These are phyloP conservation scores for Drosophila neotestacea DNA, from an alignment of 2,888 invertebrate genomes.

Conservation along the genomic window DNA sequence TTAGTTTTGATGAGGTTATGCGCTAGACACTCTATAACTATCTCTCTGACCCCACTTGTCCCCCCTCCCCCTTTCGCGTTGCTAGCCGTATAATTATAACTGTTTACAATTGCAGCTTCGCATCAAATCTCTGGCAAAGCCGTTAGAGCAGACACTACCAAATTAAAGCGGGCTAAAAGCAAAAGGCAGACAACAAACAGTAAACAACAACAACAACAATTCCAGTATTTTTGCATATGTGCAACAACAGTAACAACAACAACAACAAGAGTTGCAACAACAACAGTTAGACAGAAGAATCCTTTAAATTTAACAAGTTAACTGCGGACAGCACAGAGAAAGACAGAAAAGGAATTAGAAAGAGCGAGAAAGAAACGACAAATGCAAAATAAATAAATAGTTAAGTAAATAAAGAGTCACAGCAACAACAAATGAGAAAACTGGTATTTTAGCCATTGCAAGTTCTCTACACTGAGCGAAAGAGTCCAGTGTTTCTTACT, in stretches of 20 bases:
- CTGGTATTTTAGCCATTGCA: constrained; percentile 20
- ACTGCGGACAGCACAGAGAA: constrained; percentile 18
- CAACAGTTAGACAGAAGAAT: constrained; percentile 35
- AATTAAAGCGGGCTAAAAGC: constrained; percentile 46
- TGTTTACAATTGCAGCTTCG: constrained; percentile 57
- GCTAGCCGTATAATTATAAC: constrained; percentile 55
- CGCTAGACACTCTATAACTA: constrained; percentile 27
- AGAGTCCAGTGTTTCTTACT: no score
- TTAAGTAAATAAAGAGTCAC: constrained; percentile 53
- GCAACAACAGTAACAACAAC: constrained; percentile 5
- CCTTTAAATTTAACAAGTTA: constrained; percentile 48
- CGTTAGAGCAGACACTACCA: constrained; percentile 44
- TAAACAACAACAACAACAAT: constrained; percentile 16
- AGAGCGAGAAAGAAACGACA: constrained; percentile 12
- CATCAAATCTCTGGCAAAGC: constrained; percentile 48
- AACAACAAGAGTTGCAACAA: constrained; percentile 1
- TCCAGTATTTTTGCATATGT: constrained; percentile 16
- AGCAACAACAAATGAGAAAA: constrained; percentile 25
- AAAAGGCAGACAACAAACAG: constrained; percentile 20
- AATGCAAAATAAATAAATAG: constrained; percentile 64
- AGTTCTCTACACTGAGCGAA: neutral
- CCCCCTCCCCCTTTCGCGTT: neutral
- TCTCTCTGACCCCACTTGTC: constrained; percentile 12
- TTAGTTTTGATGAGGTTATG: constrained; percentile 71
- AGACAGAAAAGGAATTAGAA: neutral